Base-by-base conservation (phyloP, 2,888 invertebrate genomes). In the Polia nebulosa region DNA sequence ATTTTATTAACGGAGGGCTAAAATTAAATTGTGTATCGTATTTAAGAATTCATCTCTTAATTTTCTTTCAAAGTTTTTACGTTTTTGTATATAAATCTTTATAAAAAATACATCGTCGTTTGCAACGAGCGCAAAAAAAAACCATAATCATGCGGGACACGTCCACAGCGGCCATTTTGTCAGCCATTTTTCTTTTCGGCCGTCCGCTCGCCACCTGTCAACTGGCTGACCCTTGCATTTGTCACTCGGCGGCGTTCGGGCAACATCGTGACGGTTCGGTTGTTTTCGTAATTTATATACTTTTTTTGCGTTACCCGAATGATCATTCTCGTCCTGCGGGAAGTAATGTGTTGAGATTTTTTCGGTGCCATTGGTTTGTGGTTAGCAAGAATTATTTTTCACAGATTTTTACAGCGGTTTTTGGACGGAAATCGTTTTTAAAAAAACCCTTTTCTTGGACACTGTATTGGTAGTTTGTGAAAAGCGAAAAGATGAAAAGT, bases 191-290 rank as follows among this genome's bases (percentile, higher is more conserved):
- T 86, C 85, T 84, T 82, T 83, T 83, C 63, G 66, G 72, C 61
- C 71, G 75, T 72, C 63, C 85, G 81, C 70, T 85, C 78, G 62
- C 84, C 85, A 84, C 85, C 86, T 87, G 87, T 88, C 87, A 89
- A 81, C 85, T 76, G 82, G 72, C 82, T 86, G 87, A 88, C 90
- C 90, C 89, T 82, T 81, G 84, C 88, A 90, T 91, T 91, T 87
- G 87, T 90, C 89, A 89, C 84, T 77, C 78, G 85, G 75, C 73
- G 74, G 81, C 84, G 80, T 82, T 85, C 87, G 86, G 79, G 65
- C 29, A 79, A 76, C 76, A 76, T 84, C 86, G 87, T 65, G 69
- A 73, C 69, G 69, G 58, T 68, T 83, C 81, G 81, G 82, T 67
- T 80, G 74, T 77, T 73, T 74, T 44, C 80, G 75, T 72, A 76